Evolutionary conservation across 2,797 vertebrate species (phyloP).

Genomic region (Enteromius fasciolatus): DNA sequence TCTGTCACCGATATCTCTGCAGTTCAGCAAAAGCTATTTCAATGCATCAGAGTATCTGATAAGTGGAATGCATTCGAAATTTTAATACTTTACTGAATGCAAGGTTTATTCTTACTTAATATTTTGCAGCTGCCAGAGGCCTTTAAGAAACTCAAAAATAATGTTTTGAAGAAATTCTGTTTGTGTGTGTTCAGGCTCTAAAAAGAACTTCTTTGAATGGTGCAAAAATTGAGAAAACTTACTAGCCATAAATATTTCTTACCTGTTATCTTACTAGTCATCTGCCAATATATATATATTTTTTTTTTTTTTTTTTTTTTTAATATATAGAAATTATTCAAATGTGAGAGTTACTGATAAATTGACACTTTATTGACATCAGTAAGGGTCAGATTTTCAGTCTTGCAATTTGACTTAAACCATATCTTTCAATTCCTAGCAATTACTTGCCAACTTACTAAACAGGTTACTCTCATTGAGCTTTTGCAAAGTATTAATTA

Average conservation of each 20-base stretch:
- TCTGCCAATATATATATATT: too few species aligned
- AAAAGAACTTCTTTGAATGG: background rate
- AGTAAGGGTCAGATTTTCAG: background rate
- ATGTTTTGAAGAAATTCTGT: background rate
- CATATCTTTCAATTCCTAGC: background rate
- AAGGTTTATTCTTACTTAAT: background rate
- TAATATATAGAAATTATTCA: too few species aligned
- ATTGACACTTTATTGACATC: background rate
- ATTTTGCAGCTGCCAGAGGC: background rate
- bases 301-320: too few species aligned
- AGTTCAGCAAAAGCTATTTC: constrained; percentile 14
- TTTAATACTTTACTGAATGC: background rate
- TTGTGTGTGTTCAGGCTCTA: background rate
- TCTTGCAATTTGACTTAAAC: background rate
- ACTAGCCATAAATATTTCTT: background rate
- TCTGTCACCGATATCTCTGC: background rate
- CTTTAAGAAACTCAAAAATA: background rate
- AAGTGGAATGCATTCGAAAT: constrained; percentile 2
- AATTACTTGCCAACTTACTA: background rate
- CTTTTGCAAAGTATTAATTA: background rate
- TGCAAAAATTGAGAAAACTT: background rate
- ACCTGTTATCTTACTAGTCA: background rate
- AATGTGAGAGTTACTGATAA: background rate
- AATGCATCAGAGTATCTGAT: constrained; percentile 7
- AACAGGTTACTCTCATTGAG: background rate